Evolutionary conservation across 2,113 vertebrate species (phyloP), one percentile per base, ranked within the genome.

Genomic region (Colaptes auratus): DNA sequence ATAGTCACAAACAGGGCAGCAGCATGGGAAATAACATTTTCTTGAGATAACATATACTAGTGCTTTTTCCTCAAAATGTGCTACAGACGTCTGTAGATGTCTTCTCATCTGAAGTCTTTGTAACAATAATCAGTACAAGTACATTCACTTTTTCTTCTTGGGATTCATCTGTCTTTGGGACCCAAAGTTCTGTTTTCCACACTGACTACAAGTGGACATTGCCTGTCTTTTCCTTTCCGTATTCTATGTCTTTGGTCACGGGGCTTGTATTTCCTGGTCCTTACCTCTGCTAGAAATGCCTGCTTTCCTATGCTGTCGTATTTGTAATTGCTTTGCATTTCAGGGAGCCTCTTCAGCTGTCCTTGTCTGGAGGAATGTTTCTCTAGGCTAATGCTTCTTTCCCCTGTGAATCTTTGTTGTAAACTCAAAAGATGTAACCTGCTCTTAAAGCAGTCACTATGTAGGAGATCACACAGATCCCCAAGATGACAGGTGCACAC

Each of bases 11-110:
- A 21, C 13, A 63, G 35, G 30, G 10, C 25, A 82, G n/a, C 25
- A 88, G 15, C 33, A 12, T 39, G 17, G 39, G 35, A n/a, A 77
- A 7, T 17, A 55, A 19, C 27, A 19, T 89, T 73, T 82, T 69
- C 35, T 70, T 66, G 59, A 67, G 53, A 21, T 42, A 27, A 50
- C 5, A 11, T 20, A 44, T 3, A 2, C 9, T 69, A 28, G 3
- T 3, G 1, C 8, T 74, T 70, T 81, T 48, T 13, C 0, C 0
- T 7, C 19, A 13, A 24, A 44, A 35, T 16, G 23, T 35, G 4
- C 58, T 82, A 13, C 35, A 85, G 46, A 63, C 7, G 12, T 73
- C 30, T 46, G 30, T 4, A 39, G 7, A 27, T 82, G 11, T 52
- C 35, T 80, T 74, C 33, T 74, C 36, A 15, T 4, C 59, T 16